Base-by-base conservation (phyloP, 2,888 invertebrate species). In the Xestobium rufovillosum region DNA sequence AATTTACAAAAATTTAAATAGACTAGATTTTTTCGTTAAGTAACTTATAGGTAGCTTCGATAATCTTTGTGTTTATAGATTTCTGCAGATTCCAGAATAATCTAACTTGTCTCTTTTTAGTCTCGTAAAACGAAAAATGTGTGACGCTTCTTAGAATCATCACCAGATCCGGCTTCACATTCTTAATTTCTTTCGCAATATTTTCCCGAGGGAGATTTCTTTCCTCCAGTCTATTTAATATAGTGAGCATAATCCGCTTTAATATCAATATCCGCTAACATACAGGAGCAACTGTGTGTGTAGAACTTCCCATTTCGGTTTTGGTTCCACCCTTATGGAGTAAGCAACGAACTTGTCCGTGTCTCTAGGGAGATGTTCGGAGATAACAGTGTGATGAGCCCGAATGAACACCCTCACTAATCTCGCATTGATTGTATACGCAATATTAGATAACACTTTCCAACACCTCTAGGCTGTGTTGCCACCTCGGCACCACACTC, bases 401-500 rank as follows among this genome's bases (percentile, higher is more conserved):
- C 52, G 59, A 55, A 48, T 53, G 56, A 58, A 55, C 61, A 57
- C 60, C 60, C 60, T 55, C 53, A 56, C 61, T 64, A 64, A 64
- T 64, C 64, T 63, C 55, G 53, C 62, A 60, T 61, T 61, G 63
- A 64, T 63, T 63, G 60, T 58, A 55, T 57, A 61, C 61, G 62
- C 60, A 62, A 59, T 63, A 63, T 63, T 61, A 63, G 61, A 63
- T 63, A 63, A 59, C 58, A 56, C 57, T 58, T 57, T 53, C 57
- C 54, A 48, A 39, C 29, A 43, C 47, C 44, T 38, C 42, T 38
- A n/a, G n/a, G n/a, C n/a, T n/a, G n/a, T n/a, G n/a, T n/a, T n/a
- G n/a, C n/a, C n/a, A n/a, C n/a, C n/a, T n/a, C n/a, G n/a, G n/a
- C n/a, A n/a, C n/a, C n/a, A n/a, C n/a, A n/a, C n/a, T n/a, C n/a